A percentile compares a stretch with the other conserved stretches of the same genome.
These are phyloP conservation scores for Anisognathus igniventris DNA, from an alignment of 2,797 vertebrate genomes.

Conservation along the genomic window DNA sequence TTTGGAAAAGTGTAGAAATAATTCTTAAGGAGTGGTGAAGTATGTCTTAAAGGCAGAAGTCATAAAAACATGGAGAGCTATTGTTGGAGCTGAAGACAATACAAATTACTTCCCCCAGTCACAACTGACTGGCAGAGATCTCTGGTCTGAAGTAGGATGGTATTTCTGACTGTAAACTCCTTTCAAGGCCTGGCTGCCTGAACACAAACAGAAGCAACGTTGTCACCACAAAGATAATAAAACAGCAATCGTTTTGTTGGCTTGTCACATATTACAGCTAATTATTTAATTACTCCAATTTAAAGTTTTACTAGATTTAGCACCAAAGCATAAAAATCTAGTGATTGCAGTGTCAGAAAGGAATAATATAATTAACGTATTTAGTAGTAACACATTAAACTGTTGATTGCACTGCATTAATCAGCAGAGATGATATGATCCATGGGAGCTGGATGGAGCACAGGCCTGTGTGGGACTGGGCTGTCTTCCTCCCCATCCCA, in stretches of 20 bases:
- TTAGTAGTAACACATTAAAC: conserved; percentile 70
- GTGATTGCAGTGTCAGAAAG: conserved; percentile 67
- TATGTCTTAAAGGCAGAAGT: not conserved
- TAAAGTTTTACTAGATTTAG: conserved; percentile 69
- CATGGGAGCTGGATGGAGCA: not conserved
- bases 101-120: not conserved
- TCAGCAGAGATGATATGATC: not conserved
- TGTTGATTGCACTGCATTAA: conserved; percentile 50
- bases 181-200: not conserved
- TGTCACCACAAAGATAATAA: conserved; percentile 34
- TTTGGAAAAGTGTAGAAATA: conserved; percentile 3
- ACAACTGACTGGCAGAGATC: not conserved
- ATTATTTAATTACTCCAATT: conserved; percentile 73
- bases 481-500: rapidly evolving
- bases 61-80: not conserved
- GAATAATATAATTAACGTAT: conserved; percentile 68
- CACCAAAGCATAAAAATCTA: conserved; percentile 70
- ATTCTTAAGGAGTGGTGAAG: not conserved
- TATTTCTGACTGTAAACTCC: not conserved
- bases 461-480: not conserved
- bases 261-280: conserved; percentile 57
- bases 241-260: conserved; percentile 40
- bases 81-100: not conserved
- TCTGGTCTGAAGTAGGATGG: not conserved
- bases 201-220: not conserved